Conservation (phyloP, 2,113 vertebrate genomes). For the Melanerpes formicivorus region DNA sequence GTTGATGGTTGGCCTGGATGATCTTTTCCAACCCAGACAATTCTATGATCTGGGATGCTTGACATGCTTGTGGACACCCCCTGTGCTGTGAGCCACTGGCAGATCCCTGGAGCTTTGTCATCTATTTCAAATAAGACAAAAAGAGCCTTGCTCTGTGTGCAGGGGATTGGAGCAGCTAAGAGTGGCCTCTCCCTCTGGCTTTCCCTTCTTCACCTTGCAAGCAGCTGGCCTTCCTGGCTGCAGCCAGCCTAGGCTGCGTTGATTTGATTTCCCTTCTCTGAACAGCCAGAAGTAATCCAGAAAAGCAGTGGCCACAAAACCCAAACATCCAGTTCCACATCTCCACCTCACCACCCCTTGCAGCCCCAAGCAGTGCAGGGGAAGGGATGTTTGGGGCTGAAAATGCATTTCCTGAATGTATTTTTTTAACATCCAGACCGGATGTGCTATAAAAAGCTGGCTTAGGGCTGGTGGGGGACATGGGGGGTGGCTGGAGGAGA, state of each 20-base stretch:
- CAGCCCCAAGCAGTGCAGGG: conserved; percentile 29
- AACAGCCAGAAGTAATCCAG: conserved; percentile 71
- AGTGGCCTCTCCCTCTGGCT: not conserved
- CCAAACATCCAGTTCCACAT: conserved; percentile 72
- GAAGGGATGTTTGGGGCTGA: conserved; percentile 70
- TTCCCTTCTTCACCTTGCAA: conserved; percentile 33
- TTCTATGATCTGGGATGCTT: not conserved
- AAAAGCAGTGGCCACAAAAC: conserved; percentile 53
- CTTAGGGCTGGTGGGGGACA: conserved; percentile 46
- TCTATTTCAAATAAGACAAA: not conserved
- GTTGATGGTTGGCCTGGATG: too few relatives aligned
- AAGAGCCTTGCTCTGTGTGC: not conserved
- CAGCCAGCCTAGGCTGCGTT: conserved; percentile 30
- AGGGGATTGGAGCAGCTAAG: not conserved
- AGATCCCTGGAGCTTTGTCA: not conserved
- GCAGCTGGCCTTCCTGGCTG: conserved; percentile 30
- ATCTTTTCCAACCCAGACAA: too few relatives aligned
- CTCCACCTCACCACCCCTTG: conserved; percentile 7
- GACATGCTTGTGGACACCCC: not conserved
- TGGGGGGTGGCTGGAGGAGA: conserved; percentile 48
- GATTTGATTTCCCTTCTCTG: conserved; percentile 69
- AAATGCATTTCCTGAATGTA: conserved; percentile 75
- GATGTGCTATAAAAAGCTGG: conserved; percentile 75
- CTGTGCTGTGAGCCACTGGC: not conserved
- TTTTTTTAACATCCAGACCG: conserved; percentile 65